A percentile compares a stretch with the other conserved stretches of the same genome.
These are phyloP conservation scores for Anas platyrhynchos DNA, from an alignment of 2,113 vertebrate species.

Conservation along the genomic window DNA sequence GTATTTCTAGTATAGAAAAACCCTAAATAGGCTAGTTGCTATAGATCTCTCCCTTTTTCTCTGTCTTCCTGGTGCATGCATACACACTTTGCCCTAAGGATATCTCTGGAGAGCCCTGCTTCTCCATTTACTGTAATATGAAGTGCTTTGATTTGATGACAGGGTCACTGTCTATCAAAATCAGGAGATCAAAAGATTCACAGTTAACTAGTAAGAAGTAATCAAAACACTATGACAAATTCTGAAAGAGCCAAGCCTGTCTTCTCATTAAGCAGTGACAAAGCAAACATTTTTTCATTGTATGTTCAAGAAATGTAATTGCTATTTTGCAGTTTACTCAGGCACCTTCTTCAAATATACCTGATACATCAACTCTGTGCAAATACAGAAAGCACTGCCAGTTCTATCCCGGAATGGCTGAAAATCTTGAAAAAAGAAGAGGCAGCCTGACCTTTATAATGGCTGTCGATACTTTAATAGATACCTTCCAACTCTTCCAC, in stretches of 20 bases:
- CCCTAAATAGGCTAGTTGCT: not conserved
- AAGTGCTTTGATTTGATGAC: slow-evolving; percentile 43
- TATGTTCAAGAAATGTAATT: not conserved
- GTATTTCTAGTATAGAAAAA: not conserved
- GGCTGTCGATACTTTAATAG: not conserved
- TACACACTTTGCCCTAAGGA: not conserved
- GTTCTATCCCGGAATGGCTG: not conserved
- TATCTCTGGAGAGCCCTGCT: not conserved
- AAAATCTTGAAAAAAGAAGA: not conserved
- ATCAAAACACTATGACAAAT: not conserved
- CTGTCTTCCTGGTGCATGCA: not conserved
- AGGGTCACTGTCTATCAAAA: slow-evolving; percentile 33
- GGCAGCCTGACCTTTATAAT: not conserved
- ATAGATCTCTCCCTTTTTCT: not conserved
- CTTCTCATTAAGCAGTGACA: not conserved
- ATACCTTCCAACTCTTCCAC: not conserved
- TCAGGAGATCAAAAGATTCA: slow-evolving; percentile 31
- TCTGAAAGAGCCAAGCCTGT: not conserved
- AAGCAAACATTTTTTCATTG: not conserved
- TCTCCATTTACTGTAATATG: slow-evolving; percentile 24
- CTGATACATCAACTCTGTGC: not conserved
- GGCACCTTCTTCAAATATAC: slow-evolving; percentile 10
- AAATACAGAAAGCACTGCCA: not conserved
- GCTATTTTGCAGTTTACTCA: not conserved
- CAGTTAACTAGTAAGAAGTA: not conserved